Percentiles rank a stretch among this genome's conserved stretches.
phyloP scores from a whole-genome alignment of 2,113 vertebrate species.

The Paradoxurus hermaphroditus region DNA sequence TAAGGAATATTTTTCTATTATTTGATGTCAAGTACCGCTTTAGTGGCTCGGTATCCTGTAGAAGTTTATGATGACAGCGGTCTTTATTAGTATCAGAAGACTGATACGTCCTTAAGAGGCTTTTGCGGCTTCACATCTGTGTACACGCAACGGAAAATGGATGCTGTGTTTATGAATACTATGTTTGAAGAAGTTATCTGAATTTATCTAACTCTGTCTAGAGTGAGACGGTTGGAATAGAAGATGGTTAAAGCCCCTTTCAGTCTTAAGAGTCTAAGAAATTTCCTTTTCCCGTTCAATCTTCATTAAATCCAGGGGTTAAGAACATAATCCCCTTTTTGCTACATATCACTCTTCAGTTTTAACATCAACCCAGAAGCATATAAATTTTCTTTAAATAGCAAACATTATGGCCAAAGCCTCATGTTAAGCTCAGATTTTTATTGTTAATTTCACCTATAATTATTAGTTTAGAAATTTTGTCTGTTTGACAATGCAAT shows the following conservation, averaged over 20 bases:
- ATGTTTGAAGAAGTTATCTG: not conserved
- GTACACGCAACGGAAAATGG: not conserved
- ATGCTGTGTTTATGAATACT: not conserved
- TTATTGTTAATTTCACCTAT: not conserved
- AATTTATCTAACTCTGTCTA: not conserved
- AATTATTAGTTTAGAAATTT: not conserved
- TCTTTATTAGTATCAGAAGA: slow-evolving; percentile 52
- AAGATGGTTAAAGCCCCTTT: not conserved
- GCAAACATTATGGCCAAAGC: not conserved
- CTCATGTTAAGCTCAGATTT: not conserved
- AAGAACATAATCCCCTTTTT: not conserved
- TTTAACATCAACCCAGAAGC: not conserved
- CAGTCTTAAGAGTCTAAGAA: not conserved
- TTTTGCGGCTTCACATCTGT: slow-evolving; percentile 6
- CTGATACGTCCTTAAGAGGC: slow-evolving; percentile 3
- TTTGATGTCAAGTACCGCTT: not conserved
- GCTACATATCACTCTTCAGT: not conserved
- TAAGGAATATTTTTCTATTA: not conserved
- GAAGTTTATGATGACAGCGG: slow-evolving; percentile 9
- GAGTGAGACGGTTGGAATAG: not conserved
- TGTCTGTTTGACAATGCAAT: not conserved
- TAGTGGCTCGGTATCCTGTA: not conserved
- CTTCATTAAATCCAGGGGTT: not conserved
- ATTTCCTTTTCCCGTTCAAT: not conserved
- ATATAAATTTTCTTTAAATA: not conserved